Evolutionary conservation across 1,140 invertebrate species (phyloP).

Genomic region (Macrocentrus cingulum): DNA sequence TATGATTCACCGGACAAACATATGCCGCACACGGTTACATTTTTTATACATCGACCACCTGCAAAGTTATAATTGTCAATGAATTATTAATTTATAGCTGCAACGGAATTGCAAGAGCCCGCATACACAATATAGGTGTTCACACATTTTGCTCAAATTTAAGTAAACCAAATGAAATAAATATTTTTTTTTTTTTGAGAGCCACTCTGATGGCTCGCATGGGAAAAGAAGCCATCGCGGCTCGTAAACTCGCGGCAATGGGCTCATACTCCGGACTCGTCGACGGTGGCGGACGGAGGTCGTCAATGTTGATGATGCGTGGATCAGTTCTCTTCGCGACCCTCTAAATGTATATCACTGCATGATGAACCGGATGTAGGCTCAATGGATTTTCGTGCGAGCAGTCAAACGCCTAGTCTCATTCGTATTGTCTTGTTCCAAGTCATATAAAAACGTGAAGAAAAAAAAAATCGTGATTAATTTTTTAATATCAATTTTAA

Average conservation of each 20-base stretch:
- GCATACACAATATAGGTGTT: neutral
- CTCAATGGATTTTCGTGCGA: neutral
- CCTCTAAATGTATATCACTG: conserved; percentile 5
- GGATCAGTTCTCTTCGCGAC: conserved; percentile 49
- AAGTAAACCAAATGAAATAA: neutral
- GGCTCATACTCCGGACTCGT: conserved; percentile 18
- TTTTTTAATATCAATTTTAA: too few species aligned
- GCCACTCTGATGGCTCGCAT: conserved; percentile 19
- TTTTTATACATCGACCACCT: conserved; percentile 47
- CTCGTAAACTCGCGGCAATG: conserved; percentile 44
- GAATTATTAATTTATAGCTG: conserved; percentile 44
- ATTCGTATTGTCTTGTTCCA: too few species aligned
- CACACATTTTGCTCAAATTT: neutral
- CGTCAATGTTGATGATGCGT: conserved; percentile 58
- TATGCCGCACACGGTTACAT: conserved; percentile 37
- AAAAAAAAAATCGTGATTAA: too few species aligned
- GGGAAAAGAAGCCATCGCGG: conserved; percentile 35
- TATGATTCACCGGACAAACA: conserved; percentile 54
- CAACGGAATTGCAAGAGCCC: conserved; percentile 2
- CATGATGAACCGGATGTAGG: neutral
- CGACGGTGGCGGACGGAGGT: conserved; percentile 46
- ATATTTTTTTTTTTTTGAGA: neutral
- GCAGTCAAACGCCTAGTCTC: neutral
- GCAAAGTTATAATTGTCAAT: conserved; percentile 47
- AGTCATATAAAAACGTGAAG: too few species aligned